Evolutionary conservation across 2,797 vertebrate species (phyloP), one percentile per base, ranked within the genome.

Genomic region (Etheostoma perlongum): DNA sequence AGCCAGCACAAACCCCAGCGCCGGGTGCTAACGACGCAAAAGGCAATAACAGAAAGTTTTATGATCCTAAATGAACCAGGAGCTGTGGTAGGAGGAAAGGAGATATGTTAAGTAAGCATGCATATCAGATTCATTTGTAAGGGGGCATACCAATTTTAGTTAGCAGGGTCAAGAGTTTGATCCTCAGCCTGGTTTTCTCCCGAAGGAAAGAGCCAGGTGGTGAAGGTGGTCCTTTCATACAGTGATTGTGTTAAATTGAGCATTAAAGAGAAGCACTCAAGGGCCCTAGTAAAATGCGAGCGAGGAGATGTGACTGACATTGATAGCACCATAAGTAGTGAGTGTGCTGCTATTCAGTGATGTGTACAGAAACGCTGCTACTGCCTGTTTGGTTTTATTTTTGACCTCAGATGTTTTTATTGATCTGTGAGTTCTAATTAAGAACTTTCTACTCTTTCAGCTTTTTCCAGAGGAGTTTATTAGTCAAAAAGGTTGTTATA

Each of bases 211-310:
- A 88, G 72, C 79, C 77, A 80, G 84, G 80, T 90, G 87, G 74
- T 59, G 70, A 64, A 88, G 84, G 82, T 88, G 86, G 82, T 88
- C 85, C 83, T 85, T 89, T 90, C 82, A 81, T 85, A 81, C 61
- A 21, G 51, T 89, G 89, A 93, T 94, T 93, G 89, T 87, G 79
- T 86, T 94, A 92, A 94, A 94, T 93, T 91, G 92, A 94, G 92
- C 91, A 89, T 93, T 92, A 74, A 90, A 85, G 78, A 79, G 80
- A 85, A 85, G 58, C 87, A 80, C 88, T 89, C 77, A 85, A 78
- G 86, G 86, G 78, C 86, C 78, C 67, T 60, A 66, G 84, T 92
- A 85, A 92, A 92, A 85, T 82, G 79, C 61, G 53, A 81, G 82
- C 65, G 67, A 78, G 77, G 78, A 79, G 74, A 82, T 79, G 76